These are phyloP conservation scores for Himalopsyche anomala DNA, from an alignment of 2,888 invertebrate species.

Conservation along the genomic window DNA sequence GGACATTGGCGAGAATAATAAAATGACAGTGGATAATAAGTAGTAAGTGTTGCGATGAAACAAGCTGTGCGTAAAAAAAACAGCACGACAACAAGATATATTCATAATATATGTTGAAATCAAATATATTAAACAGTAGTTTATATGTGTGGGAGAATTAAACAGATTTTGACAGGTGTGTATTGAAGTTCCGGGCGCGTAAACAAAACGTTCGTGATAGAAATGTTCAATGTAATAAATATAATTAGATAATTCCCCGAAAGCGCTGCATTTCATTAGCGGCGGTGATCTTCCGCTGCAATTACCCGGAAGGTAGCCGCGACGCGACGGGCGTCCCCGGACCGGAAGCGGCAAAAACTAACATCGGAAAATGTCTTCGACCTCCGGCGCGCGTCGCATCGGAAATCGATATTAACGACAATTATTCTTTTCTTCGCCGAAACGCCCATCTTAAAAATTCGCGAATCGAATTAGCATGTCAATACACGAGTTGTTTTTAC, in stretches of 20 bases:
- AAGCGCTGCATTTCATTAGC: constrained; percentile 11
- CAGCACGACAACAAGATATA: not conserved
- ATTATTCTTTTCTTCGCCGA: not conserved
- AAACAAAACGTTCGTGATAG: not conserved
- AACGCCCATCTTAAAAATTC: constrained; percentile 36
- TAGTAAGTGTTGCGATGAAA: not conserved
- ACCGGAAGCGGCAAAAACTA: not conserved
- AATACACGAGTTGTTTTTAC: constrained; percentile 23
- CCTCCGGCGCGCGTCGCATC: constrained; percentile 35
- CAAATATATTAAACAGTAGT: not conserved
- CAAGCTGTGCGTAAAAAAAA: not conserved
- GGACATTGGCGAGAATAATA: too few relatives aligned
- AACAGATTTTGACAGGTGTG: not conserved
- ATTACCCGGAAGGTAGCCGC: constrained; percentile 32
- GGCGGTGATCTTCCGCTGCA: constrained; percentile 24
- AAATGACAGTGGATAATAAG: not conserved
- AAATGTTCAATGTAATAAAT: not conserved
- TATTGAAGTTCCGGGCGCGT: constrained; percentile 24
- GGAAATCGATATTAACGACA: not conserved
- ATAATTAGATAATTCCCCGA: constrained; percentile 37
- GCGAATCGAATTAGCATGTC: constrained; percentile 30
- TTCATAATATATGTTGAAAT: not conserved
- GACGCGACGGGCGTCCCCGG: constrained; percentile 35
- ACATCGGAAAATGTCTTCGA: constrained; percentile 37
- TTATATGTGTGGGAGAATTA: not conserved